These are phyloP conservation scores for Hippoglossus hippoglossus DNA, from an alignment of 2,797 vertebrate species.

Conservation along the genomic window DNA sequence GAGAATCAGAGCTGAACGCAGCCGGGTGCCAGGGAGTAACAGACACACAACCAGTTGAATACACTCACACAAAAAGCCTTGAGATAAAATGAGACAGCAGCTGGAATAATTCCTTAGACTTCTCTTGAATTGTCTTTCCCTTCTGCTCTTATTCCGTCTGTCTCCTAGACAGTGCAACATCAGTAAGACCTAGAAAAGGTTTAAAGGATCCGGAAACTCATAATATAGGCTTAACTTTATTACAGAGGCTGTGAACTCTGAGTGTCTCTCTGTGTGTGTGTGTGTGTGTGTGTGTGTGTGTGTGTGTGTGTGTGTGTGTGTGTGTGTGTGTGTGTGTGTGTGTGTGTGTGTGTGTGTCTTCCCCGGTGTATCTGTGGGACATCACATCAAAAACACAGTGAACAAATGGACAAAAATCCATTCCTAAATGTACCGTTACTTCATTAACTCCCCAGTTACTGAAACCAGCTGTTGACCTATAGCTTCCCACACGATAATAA, in stretches of 20 bases:
- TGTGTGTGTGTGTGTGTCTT: neutral
- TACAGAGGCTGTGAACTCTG: conserved; percentile 30
- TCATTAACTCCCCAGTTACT: neutral
- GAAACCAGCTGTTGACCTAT: neutral
- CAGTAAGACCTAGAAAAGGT: conserved; percentile 27
- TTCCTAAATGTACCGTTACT: no score
- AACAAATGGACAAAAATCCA: no score
- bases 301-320: neutral
- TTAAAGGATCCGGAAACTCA: conserved; percentile 51
- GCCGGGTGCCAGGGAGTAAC: conserved; percentile 24
- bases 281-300: neutral
- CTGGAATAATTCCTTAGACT: conserved; percentile 11
- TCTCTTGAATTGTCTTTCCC: neutral
- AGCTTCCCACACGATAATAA: neutral
- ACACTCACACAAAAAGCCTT: conserved; percentile 22
- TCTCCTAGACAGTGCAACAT: conserved; percentile 20
- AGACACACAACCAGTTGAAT: conserved; percentile 30
- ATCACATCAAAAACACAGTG: neutral
- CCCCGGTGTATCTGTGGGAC: neutral
- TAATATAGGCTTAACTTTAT: conserved; percentile 49
- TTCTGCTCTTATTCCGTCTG: neutral
- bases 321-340: neutral
- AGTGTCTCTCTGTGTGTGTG: neutral
- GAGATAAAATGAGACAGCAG: conserved; percentile 5
- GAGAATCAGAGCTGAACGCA: conserved; percentile 36